phyloP scores from a whole-genome alignment of 2,888 invertebrate genomes.

The Calliphora vomitoria region DNA sequence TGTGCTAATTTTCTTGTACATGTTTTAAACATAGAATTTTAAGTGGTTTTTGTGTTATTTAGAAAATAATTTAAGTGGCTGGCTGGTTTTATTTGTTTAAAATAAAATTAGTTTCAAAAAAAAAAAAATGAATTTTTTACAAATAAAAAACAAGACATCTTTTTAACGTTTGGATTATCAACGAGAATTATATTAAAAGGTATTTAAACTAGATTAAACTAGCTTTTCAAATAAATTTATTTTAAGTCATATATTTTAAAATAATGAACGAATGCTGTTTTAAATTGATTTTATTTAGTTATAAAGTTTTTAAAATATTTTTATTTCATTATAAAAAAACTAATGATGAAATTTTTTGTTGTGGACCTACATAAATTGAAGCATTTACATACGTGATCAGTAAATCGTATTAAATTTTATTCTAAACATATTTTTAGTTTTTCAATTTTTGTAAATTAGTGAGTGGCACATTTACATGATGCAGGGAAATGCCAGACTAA shows the following conservation, averaged over 20 bases:
- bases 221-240: too few species aligned
- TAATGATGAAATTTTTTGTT: background rate
- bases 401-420: constrained; percentile 7
- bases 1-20: constrained; percentile 51
- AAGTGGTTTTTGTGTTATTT: constrained; percentile 9
- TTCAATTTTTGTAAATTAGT: background rate
- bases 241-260: too few species aligned
- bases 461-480: constrained; percentile 31
- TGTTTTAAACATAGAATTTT: constrained; percentile 33
- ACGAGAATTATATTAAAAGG: too few species aligned
- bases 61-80: constrained; percentile 31
- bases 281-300: too few species aligned
- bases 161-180: too few species aligned
- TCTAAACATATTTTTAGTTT: constrained; percentile 15
- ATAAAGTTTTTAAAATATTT: too few species aligned
- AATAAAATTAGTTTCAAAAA: too few species aligned
- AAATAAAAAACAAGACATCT: background rate
- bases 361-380: background rate
- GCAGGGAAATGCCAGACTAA: constrained; percentile 29
- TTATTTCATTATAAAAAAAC: background rate
- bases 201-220: too few species aligned
- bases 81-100: background rate
- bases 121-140: background rate
- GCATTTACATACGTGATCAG: background rate
- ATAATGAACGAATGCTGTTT: too few species aligned